Base-by-base conservation (phyloP, 2,797 vertebrate species). In the Antennarius maculatus region DNA sequence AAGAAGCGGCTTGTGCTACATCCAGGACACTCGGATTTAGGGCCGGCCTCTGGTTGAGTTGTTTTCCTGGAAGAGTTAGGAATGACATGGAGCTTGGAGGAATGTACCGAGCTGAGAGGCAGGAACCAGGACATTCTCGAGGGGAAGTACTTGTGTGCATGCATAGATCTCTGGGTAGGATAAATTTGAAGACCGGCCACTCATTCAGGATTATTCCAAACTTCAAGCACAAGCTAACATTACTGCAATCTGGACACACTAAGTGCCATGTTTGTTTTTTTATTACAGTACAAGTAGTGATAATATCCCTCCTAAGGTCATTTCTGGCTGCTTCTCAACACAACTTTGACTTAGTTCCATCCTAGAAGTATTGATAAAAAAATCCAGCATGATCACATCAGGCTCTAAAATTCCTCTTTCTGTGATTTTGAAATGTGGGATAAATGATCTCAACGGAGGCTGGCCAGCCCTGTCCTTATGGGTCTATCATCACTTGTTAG, bases 21-120 rank as follows among this genome's bases (percentile, higher is more conserved):
- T 88, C 76, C 79, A 55, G 79, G 85, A 84, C 74, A 71, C 81
- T 88, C 6, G 7, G 66, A 68, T 85, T 82, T 76, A 67, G 87
- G 88, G 86, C 75, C 49, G 71, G 82, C 83, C 87, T 83, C 86
- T 86, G 81, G 74, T 89, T 82, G 86, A 91, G 86, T 85, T 91
- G 84, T 91, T 92, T 92, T 93, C 88, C 89, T 90, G 91, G 88
- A 93, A 91, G 81, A 85, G 84, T 83, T 83, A 10, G 74, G 77
- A 87, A 92, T 92, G 89, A 93, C 90, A 92, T 92, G 91, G 83
- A 90, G 90, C 91, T 85, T 87, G 88, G 60, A 90, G 89, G 92
- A 93, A 93, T 93, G 91, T 77, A 82, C 80, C 1, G 83, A 78
- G 76, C 52, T 77, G 84, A 56, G 15, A 78, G 75, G 82, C 81